Evolutionary conservation across 2,113 vertebrate genomes (phyloP).

Genomic region (Callorhinus ursinus): DNA sequence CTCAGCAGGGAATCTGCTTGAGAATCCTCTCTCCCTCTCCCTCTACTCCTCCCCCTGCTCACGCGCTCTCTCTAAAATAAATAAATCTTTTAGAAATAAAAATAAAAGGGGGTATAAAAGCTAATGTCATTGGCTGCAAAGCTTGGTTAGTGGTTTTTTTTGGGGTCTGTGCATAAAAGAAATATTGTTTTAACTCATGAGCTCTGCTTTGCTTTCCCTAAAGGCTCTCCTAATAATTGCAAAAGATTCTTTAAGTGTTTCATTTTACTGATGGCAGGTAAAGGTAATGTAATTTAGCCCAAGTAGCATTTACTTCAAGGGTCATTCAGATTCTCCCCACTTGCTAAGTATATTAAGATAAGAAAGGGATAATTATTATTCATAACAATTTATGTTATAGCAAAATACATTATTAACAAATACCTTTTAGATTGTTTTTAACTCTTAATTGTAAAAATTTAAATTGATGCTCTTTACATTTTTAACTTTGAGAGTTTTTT

Average conservation of each 20-base stretch:
- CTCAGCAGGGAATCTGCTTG: background rate
- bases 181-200: slow-evolving; percentile 39
- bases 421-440: slow-evolving; percentile 36
- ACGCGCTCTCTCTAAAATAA: background rate
- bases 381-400: background rate
- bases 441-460: slow-evolving; percentile 19
- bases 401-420: slow-evolving; percentile 26
- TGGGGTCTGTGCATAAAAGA: background rate
- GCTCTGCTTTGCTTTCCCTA: background rate
- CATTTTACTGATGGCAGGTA: slow-evolving; percentile 14
- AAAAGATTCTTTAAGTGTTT: slow-evolving; percentile 51
- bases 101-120: background rate
- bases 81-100: background rate
- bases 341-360: slow-evolving; percentile 1
- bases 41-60: background rate
- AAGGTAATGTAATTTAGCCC: slow-evolving; percentile 18
- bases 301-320: slow-evolving; percentile 22
- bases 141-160: slow-evolving; percentile 11
- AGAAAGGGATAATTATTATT: slow-evolving; percentile 9
- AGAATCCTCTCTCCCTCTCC: background rate
- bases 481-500: background rate
- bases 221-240: slow-evolving; percentile 29
- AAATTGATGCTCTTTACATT: slow-evolving; percentile 18
- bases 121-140: background rate
- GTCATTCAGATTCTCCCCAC: background rate